Percentiles rank a stretch among this genome's conserved stretches.
Evolutionary conservation across 1,140 invertebrate genomes (phyloP).

Genomic region (Aphelenchoides fujianensis): DNA sequence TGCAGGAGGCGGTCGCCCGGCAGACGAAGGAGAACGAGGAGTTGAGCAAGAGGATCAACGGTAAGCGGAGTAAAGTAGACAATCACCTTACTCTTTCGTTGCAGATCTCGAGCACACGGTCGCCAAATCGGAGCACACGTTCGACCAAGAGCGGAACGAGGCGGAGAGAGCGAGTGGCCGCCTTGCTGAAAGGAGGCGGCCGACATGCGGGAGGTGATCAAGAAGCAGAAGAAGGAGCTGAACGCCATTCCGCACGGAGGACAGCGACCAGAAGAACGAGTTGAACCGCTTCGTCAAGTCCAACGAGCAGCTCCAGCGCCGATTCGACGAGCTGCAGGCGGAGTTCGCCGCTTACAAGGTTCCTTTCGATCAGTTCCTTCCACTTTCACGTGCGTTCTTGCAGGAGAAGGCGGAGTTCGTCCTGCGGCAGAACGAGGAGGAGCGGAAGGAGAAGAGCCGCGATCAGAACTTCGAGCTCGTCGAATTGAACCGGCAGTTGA

Average conservation of each 20-base stretch:
- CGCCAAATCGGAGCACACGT: background rate
- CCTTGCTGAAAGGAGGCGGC: constrained; percentile 6
- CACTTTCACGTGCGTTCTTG: background rate
- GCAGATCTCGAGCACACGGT: constrained; percentile 15
- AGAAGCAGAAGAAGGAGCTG: constrained; percentile 11
- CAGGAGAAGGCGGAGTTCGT: constrained; percentile 21
- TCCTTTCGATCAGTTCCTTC: constrained; percentile 3
- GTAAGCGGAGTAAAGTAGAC: background rate
- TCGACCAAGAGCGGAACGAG: background rate
- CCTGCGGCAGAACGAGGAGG: background rate
- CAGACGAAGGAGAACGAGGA: background rate
- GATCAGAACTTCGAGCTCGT: constrained; percentile 15
- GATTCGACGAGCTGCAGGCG: constrained; percentile 6
- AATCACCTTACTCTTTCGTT: background rate
- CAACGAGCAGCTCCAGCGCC: background rate
- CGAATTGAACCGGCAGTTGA: constrained; percentile 16
- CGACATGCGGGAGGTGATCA: constrained; percentile 9
- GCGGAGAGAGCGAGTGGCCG: background rate
- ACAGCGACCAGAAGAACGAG: background rate
- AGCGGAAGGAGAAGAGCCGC: background rate
- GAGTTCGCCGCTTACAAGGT: constrained; percentile 23
- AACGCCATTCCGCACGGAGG: background rate
- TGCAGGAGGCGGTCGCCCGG: background rate
- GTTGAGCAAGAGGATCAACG: background rate
- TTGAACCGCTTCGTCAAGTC: background rate